phyloP scores from a whole-genome alignment of 2,797 vertebrate genomes.

The Darevskia mixta region DNA sequence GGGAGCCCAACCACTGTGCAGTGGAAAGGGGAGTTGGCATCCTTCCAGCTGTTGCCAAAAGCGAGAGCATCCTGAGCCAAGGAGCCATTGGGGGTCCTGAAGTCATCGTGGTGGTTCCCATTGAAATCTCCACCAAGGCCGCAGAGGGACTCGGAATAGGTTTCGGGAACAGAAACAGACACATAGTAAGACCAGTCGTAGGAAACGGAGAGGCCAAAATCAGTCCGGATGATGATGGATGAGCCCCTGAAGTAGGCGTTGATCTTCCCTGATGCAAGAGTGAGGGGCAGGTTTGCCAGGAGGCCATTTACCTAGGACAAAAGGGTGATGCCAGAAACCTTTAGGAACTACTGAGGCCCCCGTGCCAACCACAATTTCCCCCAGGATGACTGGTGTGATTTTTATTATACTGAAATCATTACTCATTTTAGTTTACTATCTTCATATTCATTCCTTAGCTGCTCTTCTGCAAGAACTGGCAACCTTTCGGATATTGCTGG shows the following conservation, averaged over 20 bases:
- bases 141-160: conserved; percentile 68
- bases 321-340: not conserved
- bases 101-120: conserved; percentile 59
- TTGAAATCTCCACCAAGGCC: conserved; percentile 79
- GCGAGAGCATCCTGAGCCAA: conserved; percentile 44
- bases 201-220: conserved; percentile 74
- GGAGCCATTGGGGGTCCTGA: conserved; percentile 58
- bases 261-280: conserved; percentile 64
- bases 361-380: no score
- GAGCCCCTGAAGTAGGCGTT: conserved; percentile 72
- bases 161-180: conserved; percentile 66
- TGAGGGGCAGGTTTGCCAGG: conserved; percentile 69
- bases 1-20: not conserved
- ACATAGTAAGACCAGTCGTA: conserved; percentile 74
- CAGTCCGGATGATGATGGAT: conserved; percentile 66
- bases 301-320: conserved; percentile 73
- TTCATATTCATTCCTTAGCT: not conserved
- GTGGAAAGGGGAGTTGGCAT: conserved; percentile 42
- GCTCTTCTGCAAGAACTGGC: not conserved
- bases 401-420: not conserved
- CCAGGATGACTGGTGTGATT: not conserved
- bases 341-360: not conserved
- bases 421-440: no score
- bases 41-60: conserved; percentile 79
- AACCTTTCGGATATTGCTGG: not conserved